Evolutionary conservation across 1,140 invertebrate species (phyloP).

Genomic region (Drosophila subpulchrella): DNA sequence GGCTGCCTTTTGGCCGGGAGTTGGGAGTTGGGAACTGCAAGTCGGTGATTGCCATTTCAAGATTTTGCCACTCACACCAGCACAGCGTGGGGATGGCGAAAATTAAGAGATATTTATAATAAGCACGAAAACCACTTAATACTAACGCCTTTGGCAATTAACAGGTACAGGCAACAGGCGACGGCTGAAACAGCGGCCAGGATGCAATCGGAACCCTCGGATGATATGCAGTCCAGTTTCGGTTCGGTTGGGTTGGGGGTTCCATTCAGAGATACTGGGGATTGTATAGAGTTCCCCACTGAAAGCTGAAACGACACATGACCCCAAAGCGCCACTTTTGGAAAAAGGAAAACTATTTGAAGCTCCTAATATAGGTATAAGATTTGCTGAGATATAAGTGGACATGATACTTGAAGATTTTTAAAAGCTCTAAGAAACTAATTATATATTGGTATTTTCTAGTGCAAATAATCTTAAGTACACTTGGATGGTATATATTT

Average conservation of each 20-base stretch:
- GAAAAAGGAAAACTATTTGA: conserved; percentile 9
- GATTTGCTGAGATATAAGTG: not conserved
- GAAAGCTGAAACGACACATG: conserved; percentile 12
- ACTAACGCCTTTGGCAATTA: conserved; percentile 84
- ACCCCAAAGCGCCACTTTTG: conserved; percentile 34
- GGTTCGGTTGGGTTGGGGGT: not conserved
- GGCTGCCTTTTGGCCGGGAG: conserved; percentile 29
- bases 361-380: not conserved
- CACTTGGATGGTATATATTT: not conserved
- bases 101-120: conserved; percentile 85
- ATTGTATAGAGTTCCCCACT: not conserved
- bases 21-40: conserved; percentile 22
- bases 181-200: conserved; percentile 20
- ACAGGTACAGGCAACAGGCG: conserved; percentile 69
- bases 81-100: conserved; percentile 61
- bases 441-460: not conserved
- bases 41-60: conserved; percentile 82
- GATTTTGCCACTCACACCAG: conserved; percentile 58
- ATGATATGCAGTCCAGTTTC: conserved; percentile 42
- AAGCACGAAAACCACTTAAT: conserved; percentile 84
- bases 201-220: conserved; percentile 49
- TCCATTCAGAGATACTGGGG: conserved; percentile 1
- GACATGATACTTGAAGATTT: too few species aligned
- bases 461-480: not conserved
- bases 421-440: not conserved